Base-by-base conservation (phyloP, 2,888 invertebrate genomes). In the Cerceris ruficornis region DNA sequence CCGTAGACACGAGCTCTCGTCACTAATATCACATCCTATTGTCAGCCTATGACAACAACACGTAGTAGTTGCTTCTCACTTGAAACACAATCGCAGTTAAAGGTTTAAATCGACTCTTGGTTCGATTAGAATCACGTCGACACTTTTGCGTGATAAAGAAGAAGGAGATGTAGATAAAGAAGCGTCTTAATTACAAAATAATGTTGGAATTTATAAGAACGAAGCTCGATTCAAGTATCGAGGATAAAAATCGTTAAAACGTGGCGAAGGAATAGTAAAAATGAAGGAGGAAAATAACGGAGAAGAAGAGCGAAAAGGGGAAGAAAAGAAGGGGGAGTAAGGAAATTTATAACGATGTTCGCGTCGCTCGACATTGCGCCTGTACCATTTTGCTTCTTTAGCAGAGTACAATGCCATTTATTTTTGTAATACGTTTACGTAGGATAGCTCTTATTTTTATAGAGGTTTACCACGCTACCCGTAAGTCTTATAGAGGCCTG, bases 341-440 rank as follows among this genome's bases (percentile, higher is more conserved):
- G 11, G 54, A 57, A 60, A 14, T 49, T 60, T 70, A 75, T 65
- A 69, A 87, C 83, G 85, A 89, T 87, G 88, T 86, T 88, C 86
- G 90, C 86, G 88, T 90, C 88, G 89, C 89, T 90, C 88, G 90
- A 91, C 89, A 90, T 90, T 90, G 90, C 91, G 91, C 91, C 91
- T 91, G 90, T 91, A 91, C 90, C 90, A 91, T 91, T 91, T 91
- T 91, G 91, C 91, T 91, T 91, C 89, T 90, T 91, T 91, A 91
- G 91, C 91, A 91, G 91, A 91, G 91, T 91, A 91, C 90, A 91
- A 91, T 90, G 91, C 91, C 91, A 91, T 91, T 91, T 91, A 91
- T 91, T 91, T 91, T 91, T 91, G 88, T 91, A 91, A 91, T 91
- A 91, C 91, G 91, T 91, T 91, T 91, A 91, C 89, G 91, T 91